Base-by-base conservation (phyloP, 2,888 invertebrate species). In the Norana najaformis region DNA sequence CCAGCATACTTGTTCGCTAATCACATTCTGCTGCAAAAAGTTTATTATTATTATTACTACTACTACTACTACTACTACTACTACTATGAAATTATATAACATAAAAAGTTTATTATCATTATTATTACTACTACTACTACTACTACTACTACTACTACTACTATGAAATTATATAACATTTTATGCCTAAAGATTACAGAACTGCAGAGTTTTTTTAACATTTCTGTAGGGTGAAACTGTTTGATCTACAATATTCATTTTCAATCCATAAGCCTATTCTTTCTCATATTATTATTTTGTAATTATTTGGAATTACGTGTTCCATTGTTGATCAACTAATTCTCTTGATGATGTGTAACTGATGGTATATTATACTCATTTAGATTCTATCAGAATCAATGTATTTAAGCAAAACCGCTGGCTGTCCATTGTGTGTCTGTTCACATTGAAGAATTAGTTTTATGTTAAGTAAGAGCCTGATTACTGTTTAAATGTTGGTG, bases 291-390 rank as follows among this genome's bases (percentile, higher is more conserved):
- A 69, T 69, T 69, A 69, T 30, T 69, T n/a, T 69, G 69, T n/a
- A 69, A 8, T 30, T 30, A 69, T 69, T n/a, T 69, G 30, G 30
- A 69, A n/a, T 30, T 69, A 5, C 23, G 6, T 1, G 47, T 23
- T 69, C 69, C 69, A 69, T 69, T 69, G 69, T 69, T 69, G n/a
- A 69, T 69, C 69, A n/a, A n/a, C 30, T n/a, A 69, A n/a, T 69
- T 69, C 30, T 69, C n/a, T 30, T n/a, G 1, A 69, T n/a, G n/a
- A n/a, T 3, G 30, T 69, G 11, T 69, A 16, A 8, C n/a, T 30
- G 8, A n/a, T n/a, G n/a, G n/a, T n/a, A n/a, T 3, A n/a, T 5
- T 69, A n/a, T 69, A 69, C 69, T 69, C 69, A n/a, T n/a, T 8
- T 69, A 69, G 69, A 69, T n/a, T 8, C n/a, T n/a, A n/a, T 47